Percentiles rank a stretch among this genome's conserved stretches.
Evolutionary conservation across 2,888 invertebrate species (phyloP).

Genomic region (Pseudanteris insignis): DNA sequence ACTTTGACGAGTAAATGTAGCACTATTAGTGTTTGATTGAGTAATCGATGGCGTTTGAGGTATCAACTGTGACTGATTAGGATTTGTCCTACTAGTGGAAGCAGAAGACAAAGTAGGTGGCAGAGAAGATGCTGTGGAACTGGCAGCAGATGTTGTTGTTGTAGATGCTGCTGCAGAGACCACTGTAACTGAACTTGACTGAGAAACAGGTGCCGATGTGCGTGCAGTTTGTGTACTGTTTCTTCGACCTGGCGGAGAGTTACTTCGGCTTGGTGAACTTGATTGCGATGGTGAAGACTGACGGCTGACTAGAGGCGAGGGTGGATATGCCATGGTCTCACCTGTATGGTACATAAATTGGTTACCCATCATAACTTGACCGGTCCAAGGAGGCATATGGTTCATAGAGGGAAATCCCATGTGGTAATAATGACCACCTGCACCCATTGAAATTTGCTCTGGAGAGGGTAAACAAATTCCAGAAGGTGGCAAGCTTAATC

Average conservation of each 20-base stretch:
- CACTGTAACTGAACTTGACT: slow-evolving; percentile 54
- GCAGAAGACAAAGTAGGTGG: slow-evolving; percentile 51
- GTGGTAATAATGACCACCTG: slow-evolving; percentile 58
- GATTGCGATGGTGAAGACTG: slow-evolving; percentile 83
- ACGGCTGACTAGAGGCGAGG: slow-evolving; percentile 78
- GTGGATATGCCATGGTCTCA: slow-evolving; percentile 66
- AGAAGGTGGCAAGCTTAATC: slow-evolving; percentile 59
- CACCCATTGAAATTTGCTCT: slow-evolving; percentile 61
- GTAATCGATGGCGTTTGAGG: background rate
- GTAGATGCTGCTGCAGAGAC: slow-evolving; percentile 49
- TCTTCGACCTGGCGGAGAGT: slow-evolving; percentile 57
- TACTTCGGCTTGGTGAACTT: slow-evolving; percentile 63
- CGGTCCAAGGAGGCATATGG: slow-evolving; percentile 61
- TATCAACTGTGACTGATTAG: slow-evolving; percentile 26
- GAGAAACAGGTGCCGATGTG: slow-evolving; percentile 63
- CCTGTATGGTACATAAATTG: slow-evolving; percentile 61
- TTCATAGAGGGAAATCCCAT: slow-evolving; percentile 61
- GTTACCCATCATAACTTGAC: slow-evolving; percentile 62
- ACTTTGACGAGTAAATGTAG: slow-evolving; percentile 31
- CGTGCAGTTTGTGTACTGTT: slow-evolving; percentile 61
- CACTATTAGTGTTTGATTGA: slow-evolving; percentile 15
- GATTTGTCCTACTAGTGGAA: slow-evolving; percentile 25
- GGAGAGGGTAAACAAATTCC: slow-evolving; percentile 60
- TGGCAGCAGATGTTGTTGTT: slow-evolving; percentile 55
- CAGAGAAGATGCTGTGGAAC: slow-evolving; percentile 56